Evolutionary conservation across 1,140 invertebrate species (phyloP).

Genomic region (Ceratina calcarata): DNA sequence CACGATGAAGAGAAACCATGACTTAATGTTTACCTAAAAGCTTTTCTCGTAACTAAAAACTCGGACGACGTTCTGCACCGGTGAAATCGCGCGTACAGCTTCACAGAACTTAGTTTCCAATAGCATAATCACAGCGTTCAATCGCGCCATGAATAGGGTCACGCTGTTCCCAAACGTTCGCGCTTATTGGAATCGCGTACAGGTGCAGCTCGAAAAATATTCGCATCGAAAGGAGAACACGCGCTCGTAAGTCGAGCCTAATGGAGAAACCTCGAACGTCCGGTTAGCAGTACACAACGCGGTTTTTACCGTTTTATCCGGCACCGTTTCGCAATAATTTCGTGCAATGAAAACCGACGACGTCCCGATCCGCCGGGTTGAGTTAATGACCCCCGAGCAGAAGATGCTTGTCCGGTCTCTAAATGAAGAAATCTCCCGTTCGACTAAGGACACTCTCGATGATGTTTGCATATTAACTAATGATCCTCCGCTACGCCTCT

Average conservation of each 20-base stretch:
- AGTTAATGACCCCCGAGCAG: conserved; percentile 25
- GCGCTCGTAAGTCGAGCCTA: conserved; percentile 16
- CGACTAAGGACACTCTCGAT: conserved; percentile 40
- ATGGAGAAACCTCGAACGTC: conserved; percentile 44
- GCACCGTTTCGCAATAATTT: conserved; percentile 30
- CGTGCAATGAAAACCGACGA: conserved; percentile 30
- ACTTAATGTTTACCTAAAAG: too few species aligned
- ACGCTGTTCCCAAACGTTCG: neutral
- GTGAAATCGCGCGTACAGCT: neutral
- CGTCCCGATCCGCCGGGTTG: conserved; percentile 28
- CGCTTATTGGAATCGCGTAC: neutral
- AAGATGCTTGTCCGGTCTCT: neutral
- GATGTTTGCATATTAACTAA: conserved; percentile 41
- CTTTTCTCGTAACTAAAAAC: neutral
- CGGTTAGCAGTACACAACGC: conserved; percentile 23
- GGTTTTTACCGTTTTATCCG: conserved; percentile 31
- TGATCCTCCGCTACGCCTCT: conserved; percentile 19
- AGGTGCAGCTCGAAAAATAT: conserved; percentile 24
- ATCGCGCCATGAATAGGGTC: conserved; percentile 17
- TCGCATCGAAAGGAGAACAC: conserved; percentile 4
- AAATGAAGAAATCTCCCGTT: neutral
- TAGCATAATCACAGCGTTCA: neutral
- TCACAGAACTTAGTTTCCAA: neutral
- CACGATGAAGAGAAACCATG: neutral
- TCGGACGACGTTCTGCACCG: too few species aligned